Percentiles rank a stretch among this genome's conserved stretches.
Evolutionary conservation across 35 echinoderm and acorn worm species (phyloP).

Genomic region (Amphiura filiformis): DNA sequence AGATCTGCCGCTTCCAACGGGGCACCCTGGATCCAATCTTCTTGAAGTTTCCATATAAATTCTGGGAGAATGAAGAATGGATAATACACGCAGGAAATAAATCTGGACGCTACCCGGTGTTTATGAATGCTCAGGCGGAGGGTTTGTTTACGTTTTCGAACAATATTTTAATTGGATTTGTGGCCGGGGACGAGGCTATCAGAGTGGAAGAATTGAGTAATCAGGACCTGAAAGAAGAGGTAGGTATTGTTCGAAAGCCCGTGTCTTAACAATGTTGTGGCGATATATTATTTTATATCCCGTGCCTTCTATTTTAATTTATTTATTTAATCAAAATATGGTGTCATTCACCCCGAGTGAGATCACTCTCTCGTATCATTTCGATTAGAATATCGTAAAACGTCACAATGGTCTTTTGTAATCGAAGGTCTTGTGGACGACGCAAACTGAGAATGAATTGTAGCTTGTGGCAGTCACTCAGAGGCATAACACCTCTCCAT

Average conservation of each 20-base stretch:
- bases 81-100: slow-evolving; percentile 8
- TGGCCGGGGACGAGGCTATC: neutral
- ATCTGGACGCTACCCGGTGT: slow-evolving; percentile 25
- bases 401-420: no score
- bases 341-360: no score
- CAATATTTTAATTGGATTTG: neutral
- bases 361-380: no score
- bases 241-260: neutral
- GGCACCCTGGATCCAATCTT: slow-evolving; percentile 30
- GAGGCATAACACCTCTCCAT: no score
- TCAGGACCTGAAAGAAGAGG: neutral
- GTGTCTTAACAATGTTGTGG: neutral
- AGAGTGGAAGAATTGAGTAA: neutral
- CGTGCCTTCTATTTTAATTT: no score
- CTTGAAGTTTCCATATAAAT: slow-evolving; percentile 28
- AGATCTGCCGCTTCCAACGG: slow-evolving; percentile 26
- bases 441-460: no score
- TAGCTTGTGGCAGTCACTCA: no score
- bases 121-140: neutral
- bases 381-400: no score
- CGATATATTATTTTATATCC: no score
- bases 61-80: slow-evolving; percentile 30
- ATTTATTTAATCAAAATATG: no score
- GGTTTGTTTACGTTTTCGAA: neutral
- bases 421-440: no score